Base-by-base conservation (phyloP, 37 sponge, comb jelly and placozoan species). In the Chondrilla cf. caribensis region DNA sequence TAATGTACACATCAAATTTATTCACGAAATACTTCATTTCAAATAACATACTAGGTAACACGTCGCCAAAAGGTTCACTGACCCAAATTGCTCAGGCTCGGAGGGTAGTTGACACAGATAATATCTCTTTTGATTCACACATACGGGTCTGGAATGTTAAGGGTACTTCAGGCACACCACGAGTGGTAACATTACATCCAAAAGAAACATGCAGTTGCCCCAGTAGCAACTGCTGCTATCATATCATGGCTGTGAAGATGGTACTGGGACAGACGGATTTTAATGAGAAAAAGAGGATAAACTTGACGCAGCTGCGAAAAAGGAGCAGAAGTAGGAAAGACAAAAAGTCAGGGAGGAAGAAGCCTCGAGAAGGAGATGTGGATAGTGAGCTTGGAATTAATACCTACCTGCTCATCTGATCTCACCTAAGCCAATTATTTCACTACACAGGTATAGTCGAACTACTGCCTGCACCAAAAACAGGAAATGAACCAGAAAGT, bases 21-120 rank as follows among this genome's bases (percentile, higher is more conserved):
- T n/a, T n/a, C n/a, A n/a, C n/a, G n/a, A n/a, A n/a, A n/a, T n/a
- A n/a, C n/a, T n/a, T n/a, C n/a, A n/a, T n/a, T n/a, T n/a, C n/a
- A n/a, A n/a, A n/a, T n/a, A n/a, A n/a, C n/a, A n/a, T n/a, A n/a
- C n/a, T 28, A 62, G 64, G 29, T 29, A 62, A 19, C 6, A 62
- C 64, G 15, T 62, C 64, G 6, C 25, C 29, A 19, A 15, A 9
- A 62, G 22, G 7, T 15, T 15, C 64, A 62, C 29, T 62, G 29
- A 62, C 29, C 64, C 64, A 62, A 62, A 28, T 22, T 2, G 71
- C 54, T n/a, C 68, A 58, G n/a, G 83, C 83, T 31, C 41, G 43
- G 42, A 29, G 36, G 21, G 51, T 67, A 5, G 64, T 62, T 15
- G 29, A 62, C 8, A 6, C 7, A 15, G 29, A 62, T 28, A 62